Percentiles rank a stretch among this genome's conserved stretches.
These are phyloP conservation scores for Scarus forsteni DNA, from an alignment of 2,797 vertebrate genomes.

Conservation along the genomic window DNA sequence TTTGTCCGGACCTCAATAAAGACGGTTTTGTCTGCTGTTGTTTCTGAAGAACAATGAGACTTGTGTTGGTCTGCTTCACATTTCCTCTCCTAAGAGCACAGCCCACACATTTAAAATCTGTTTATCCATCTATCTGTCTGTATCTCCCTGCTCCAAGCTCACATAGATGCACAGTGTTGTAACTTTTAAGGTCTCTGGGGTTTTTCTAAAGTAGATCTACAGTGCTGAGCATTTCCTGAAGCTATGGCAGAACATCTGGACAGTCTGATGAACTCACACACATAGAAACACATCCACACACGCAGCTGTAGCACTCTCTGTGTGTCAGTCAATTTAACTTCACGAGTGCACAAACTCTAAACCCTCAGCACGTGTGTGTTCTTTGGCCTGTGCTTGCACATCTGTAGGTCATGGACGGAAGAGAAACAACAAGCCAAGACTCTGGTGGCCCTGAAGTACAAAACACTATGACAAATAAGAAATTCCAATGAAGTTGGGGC, in stretches of 20 bases:
- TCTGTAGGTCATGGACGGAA: slow-evolving; percentile 28
- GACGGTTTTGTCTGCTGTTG: slow-evolving; percentile 47
- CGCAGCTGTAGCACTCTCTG: not conserved
- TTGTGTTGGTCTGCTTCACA: slow-evolving; percentile 33
- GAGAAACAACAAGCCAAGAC: slow-evolving; percentile 38
- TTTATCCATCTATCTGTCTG: not conserved
- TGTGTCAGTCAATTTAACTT: slow-evolving; percentile 1
- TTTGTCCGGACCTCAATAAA: slow-evolving; percentile 23
- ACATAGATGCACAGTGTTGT: not conserved
- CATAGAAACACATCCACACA: not conserved
- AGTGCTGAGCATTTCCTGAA: slow-evolving; percentile 16
- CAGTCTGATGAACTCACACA: slow-evolving; percentile 3
- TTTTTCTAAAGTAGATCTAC: no score
- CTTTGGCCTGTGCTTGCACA: slow-evolving; percentile 1
- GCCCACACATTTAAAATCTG: not conserved
- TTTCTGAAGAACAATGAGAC: slow-evolving; percentile 31
- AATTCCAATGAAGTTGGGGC: not conserved
- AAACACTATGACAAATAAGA: not conserved
- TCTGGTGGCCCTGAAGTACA: slow-evolving; percentile 36
- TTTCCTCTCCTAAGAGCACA: slow-evolving; percentile 21
- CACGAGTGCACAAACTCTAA: slow-evolving; percentile 1
- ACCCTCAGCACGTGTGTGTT: not conserved
- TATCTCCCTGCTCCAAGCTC: not conserved
- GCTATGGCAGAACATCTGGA: slow-evolving; percentile 46
- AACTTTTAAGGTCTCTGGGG: not conserved